Evolutionary conservation across 2,113 vertebrate species (phyloP).

Genomic region (Solea solea): DNA sequence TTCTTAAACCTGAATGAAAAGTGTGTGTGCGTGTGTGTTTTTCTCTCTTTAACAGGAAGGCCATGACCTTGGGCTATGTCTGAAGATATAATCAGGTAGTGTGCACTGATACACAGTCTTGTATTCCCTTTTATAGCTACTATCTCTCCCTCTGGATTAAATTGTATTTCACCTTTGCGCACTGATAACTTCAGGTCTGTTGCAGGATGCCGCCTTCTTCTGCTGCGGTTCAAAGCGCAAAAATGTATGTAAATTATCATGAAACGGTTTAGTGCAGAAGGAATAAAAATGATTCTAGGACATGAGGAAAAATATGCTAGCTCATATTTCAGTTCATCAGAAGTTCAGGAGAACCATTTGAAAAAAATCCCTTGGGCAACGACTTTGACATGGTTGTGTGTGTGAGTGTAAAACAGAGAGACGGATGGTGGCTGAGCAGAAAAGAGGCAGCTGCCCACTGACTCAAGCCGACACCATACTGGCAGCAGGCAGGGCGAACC

Average conservation of each 20-base stretch:
- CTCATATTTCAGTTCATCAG: conserved; percentile 44
- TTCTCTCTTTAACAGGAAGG: conserved; percentile 38
- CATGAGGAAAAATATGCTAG: not conserved
- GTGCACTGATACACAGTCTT: conserved; percentile 14
- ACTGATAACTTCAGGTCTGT: not conserved
- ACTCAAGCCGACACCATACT: conserved; percentile 64
- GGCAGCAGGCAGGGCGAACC: conserved; percentile 56
- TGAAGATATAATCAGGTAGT: conserved; percentile 58
- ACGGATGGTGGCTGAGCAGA: conserved; percentile 39
- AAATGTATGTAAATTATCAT: not conserved
- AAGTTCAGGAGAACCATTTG: conserved; percentile 44
- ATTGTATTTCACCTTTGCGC: conserved; percentile 23
- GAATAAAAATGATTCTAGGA: conserved; percentile 1
- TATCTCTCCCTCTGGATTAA: conserved; percentile 22
- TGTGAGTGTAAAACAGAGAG: conserved; percentile 6
- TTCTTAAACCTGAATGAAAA: conserved; percentile 32
- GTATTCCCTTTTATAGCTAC: conserved; percentile 29
- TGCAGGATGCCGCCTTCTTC: not conserved
- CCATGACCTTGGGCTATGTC: conserved; percentile 58
- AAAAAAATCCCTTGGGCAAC: conserved; percentile 14
- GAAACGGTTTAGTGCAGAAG: not conserved
- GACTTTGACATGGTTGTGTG: conserved; percentile 26
- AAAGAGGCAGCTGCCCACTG: conserved; percentile 67
- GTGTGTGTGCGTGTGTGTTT: conserved; percentile 1
- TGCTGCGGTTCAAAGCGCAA: not conserved